A percentile compares a stretch with the other conserved stretches of the same genome.
Evolutionary conservation across 2,797 vertebrate genomes (phyloP).

Genomic region (Euthynnus affinis): DNA sequence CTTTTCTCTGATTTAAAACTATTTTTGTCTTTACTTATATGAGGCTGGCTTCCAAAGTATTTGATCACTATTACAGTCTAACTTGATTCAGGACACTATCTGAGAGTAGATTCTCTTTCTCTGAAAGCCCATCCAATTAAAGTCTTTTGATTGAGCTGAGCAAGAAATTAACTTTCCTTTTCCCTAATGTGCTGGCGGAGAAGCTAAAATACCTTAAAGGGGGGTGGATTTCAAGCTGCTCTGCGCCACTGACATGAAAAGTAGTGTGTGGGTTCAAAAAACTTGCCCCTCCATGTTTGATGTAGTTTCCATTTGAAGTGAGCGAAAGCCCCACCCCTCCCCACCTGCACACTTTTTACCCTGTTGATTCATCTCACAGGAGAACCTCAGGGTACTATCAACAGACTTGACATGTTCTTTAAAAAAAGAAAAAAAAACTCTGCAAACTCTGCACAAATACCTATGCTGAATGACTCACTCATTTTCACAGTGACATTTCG

Average conservation of each 20-base stretch:
- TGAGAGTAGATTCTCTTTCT: slow-evolving; percentile 5
- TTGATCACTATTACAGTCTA: slow-evolving; percentile 12
- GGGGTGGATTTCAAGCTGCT: slow-evolving; percentile 38
- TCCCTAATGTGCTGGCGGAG: slow-evolving; percentile 39
- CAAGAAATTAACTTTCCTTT: slow-evolving; percentile 35
- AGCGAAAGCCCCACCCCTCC: slow-evolving; percentile 28
- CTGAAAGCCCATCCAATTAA: slow-evolving; percentile 40
- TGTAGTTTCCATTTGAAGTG: slow-evolving; percentile 68
- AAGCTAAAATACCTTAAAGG: slow-evolving; percentile 53
- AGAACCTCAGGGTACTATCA: slow-evolving; percentile 48
- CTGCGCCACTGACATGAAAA: slow-evolving; percentile 51
- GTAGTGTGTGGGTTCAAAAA: slow-evolving; percentile 64
- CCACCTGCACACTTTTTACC: slow-evolving; percentile 14
- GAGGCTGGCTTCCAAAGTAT: neutral
- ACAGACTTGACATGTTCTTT: slow-evolving; percentile 33
- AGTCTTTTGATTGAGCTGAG: slow-evolving; percentile 49
- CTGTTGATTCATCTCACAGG: slow-evolving; percentile 44
- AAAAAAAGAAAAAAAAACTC: neutral
- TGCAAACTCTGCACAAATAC: slow-evolving; percentile 17
- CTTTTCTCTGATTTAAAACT: too few species aligned
- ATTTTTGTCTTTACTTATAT: neutral
- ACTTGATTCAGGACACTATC: slow-evolving; percentile 1
- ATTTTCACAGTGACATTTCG: slow-evolving; percentile 52
- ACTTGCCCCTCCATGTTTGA: slow-evolving; percentile 54
- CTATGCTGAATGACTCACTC: slow-evolving; percentile 23